Conservation (phyloP, 2,797 vertebrate species). For the Alectoris magna region DNA sequence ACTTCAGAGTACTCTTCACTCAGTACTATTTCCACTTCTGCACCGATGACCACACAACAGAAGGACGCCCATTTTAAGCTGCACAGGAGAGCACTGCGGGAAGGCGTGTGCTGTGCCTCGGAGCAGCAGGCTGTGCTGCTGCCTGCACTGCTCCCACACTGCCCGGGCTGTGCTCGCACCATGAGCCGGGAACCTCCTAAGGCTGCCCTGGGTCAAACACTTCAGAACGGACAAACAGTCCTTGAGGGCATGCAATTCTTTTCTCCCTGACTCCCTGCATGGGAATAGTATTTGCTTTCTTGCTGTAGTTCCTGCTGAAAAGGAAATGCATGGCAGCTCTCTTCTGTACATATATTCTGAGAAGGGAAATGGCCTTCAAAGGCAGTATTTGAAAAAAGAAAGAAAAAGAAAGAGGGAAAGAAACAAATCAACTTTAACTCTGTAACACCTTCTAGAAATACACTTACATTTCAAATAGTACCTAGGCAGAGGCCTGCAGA, state of each 20-base stretch:
- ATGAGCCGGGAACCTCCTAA: background rate
- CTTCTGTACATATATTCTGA: background rate
- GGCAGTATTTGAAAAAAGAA: rapidly evolving
- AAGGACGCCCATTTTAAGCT: background rate
- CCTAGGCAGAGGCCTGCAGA: background rate
- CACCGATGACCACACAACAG: background rate
- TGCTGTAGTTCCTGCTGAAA: background rate
- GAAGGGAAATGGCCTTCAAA: background rate
- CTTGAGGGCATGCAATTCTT: background rate
- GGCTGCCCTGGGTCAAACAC: background rate
- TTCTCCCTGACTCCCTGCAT: background rate
- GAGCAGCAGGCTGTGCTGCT: too few relatives aligned
- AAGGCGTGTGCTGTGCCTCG: background rate
- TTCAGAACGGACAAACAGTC: background rate
- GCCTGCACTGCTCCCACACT: background rate
- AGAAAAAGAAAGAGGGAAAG: background rate
- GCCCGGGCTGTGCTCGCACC: background rate
- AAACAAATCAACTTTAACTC: background rate
- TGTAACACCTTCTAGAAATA: background rate
- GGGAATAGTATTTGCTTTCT: background rate
- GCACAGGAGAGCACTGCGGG: background rate
- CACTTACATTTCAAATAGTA: background rate
- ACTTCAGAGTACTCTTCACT: background rate
- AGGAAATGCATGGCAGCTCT: background rate
- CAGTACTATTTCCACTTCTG: background rate